phyloP scores from a whole-genome alignment of 53 echinoderm and acorn worm genomes.

The Antedon mediterranea region DNA sequence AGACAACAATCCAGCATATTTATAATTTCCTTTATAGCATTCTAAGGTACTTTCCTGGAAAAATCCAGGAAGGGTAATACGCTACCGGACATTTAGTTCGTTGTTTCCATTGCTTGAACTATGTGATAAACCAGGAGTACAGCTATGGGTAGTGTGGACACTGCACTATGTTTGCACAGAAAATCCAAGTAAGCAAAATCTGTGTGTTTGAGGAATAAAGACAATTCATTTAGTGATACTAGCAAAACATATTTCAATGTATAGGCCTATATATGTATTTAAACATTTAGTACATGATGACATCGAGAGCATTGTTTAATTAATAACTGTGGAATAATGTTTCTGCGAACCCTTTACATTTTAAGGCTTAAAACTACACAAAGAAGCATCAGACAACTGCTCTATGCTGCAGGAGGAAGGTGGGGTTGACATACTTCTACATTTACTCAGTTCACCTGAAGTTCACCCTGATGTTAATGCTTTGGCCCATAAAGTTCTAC shows the following conservation, averaged over 20 bases:
- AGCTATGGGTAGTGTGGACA: conserved; percentile 99
- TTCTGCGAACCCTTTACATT: background rate
- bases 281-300: no score
- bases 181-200: conserved; percentile 60
- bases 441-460: conserved; percentile 36
- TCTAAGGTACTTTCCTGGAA: conserved; percentile 78
- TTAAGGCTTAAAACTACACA: no score
- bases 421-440: conserved; percentile 54
- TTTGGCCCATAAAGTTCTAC: conserved; percentile 60
- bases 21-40: conserved; percentile 37
- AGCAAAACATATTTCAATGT: no score
- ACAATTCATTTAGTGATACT: no score
- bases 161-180: conserved; percentile 98
- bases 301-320: no score
- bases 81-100: conserved; percentile 94
- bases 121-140: conserved; percentile 71
- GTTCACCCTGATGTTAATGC: conserved; percentile 56
- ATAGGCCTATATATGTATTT: no score
- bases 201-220: no score
- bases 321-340: no score
- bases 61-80: conserved; percentile 98
- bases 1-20: no score
- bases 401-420: conserved; percentile 85
- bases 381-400: conserved; percentile 84
- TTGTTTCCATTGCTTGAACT: conserved; percentile 86